phyloP scores from a whole-genome alignment of 2,113 vertebrate species.

The Notarius lentiginosus region DNA sequence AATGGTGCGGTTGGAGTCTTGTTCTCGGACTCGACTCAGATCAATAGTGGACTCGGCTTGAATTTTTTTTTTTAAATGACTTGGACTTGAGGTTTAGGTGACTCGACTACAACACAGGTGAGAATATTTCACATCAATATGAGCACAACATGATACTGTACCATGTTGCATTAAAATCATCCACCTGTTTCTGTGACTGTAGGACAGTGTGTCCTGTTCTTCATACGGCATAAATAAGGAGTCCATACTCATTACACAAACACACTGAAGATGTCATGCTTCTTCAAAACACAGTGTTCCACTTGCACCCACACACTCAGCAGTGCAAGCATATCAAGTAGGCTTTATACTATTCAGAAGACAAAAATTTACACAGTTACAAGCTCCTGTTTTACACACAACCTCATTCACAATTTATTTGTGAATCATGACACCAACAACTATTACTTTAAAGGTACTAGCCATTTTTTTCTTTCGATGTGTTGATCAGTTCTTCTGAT shows the following conservation, averaged over 20 bases:
- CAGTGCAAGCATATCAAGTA: neutral
- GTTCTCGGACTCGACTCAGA: too few relatives aligned
- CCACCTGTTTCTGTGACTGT: neutral
- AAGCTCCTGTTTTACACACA: conserved; percentile 1
- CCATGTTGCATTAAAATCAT: neutral
- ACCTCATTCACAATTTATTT: neutral
- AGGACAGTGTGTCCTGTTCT: neutral
- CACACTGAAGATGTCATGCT: neutral
- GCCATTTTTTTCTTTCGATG: neutral
- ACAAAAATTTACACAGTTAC: neutral
- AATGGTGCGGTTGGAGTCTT: too few relatives aligned
- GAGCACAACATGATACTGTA: neutral
- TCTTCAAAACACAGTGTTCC: neutral
- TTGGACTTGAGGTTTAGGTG: too few relatives aligned
- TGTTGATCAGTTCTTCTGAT: neutral
- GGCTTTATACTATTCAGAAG: neutral
- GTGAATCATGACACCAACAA: neutral
- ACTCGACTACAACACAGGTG: too few relatives aligned
- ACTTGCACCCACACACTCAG: neutral
- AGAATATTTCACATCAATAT: neutral
- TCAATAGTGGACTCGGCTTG: too few relatives aligned
- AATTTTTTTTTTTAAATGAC: too few relatives aligned
- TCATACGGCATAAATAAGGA: neutral
- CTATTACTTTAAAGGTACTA: neutral
- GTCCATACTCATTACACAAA: neutral